These are phyloP conservation scores for Epirrhoe alternata DNA, from an alignment of 2,888 invertebrate species.

Conservation along the genomic window DNA sequence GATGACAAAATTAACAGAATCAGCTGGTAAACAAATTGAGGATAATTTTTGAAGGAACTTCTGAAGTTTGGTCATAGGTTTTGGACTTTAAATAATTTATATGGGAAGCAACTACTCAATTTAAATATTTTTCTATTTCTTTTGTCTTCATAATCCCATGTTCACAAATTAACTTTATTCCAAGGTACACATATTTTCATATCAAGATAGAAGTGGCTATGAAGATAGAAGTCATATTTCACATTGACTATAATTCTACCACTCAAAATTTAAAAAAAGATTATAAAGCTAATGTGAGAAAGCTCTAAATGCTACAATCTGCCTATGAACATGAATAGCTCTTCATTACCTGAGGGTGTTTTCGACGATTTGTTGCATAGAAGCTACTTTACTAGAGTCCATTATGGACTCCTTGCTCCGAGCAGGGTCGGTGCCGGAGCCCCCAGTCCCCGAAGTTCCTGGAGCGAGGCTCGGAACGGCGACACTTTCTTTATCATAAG, in stretches of 20 bases:
- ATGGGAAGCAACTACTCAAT: too few species aligned
- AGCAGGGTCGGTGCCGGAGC: conserved; percentile 60
- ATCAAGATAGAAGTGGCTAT: not conserved
- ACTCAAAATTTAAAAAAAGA: not conserved
- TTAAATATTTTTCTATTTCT: too few species aligned
- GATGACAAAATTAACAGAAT: too few species aligned
- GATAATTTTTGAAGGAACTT: too few species aligned
- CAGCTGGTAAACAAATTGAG: too few species aligned
- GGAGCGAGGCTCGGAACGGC: conserved; percentile 69
- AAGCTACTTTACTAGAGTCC: conserved; percentile 79
- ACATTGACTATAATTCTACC: not conserved
- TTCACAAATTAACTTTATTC: not conserved
- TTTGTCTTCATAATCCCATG: too few species aligned
- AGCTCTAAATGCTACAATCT: conserved; percentile 20
- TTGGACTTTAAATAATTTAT: too few species aligned
- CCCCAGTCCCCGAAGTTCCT: conserved; percentile 70
- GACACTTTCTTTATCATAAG: conserved; percentile 83
- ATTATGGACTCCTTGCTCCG: conserved; percentile 71
- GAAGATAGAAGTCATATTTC: not conserved
- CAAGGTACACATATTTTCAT: not conserved
- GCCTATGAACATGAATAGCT: conserved; percentile 15
- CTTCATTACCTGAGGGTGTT: conserved; percentile 85
- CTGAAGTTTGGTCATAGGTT: too few species aligned
- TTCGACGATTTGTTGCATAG: conserved; percentile 87
- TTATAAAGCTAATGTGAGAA: conserved; percentile 1